Conservation (phyloP, 1,140 invertebrate species). For the Drosophila malerkotliana region DNA sequence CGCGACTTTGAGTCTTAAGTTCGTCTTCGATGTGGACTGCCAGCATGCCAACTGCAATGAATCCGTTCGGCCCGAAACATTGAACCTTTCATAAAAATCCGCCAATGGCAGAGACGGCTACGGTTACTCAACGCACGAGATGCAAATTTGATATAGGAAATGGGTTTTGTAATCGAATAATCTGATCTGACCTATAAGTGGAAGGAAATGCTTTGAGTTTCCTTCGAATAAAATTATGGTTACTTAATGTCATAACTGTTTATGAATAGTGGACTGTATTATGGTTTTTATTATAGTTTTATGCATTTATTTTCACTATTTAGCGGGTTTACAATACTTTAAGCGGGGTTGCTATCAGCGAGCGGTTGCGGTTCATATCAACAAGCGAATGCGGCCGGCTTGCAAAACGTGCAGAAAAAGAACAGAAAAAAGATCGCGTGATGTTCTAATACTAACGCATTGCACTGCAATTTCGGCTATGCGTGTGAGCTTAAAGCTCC, state of each 20-base stretch:
- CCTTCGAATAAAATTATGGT: not conserved
- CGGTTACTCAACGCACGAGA: constrained; percentile 44
- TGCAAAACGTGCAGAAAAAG: too few relatives aligned
- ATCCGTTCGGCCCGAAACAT: constrained; percentile 23
- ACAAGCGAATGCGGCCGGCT: too few relatives aligned
- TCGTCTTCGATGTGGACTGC: constrained; percentile 20
- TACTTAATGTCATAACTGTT: constrained; percentile 5
- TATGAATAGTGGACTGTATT: too few relatives aligned
- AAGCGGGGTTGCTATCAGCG: too few relatives aligned
- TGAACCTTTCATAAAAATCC: constrained; percentile 37
- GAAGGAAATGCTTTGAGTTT: constrained; percentile 35
- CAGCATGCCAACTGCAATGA: constrained; percentile 1
- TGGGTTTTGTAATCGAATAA: constrained; percentile 36
- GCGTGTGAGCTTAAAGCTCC: too few relatives aligned
- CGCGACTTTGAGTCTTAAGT: constrained; percentile 18
- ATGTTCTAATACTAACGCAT: too few relatives aligned
- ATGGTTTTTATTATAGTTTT: too few relatives aligned
- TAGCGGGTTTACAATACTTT: too few relatives aligned
- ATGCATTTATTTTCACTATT: too few relatives aligned
- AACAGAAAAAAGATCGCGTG: too few relatives aligned
- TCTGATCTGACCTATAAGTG: constrained; percentile 41
- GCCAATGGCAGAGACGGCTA: constrained; percentile 26
- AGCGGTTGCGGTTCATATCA: too few relatives aligned
- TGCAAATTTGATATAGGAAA: constrained; percentile 49
- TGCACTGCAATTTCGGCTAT: too few relatives aligned